phyloP scores from a whole-genome alignment of 2,797 vertebrate genomes.

The Poecilia wingei region DNA sequence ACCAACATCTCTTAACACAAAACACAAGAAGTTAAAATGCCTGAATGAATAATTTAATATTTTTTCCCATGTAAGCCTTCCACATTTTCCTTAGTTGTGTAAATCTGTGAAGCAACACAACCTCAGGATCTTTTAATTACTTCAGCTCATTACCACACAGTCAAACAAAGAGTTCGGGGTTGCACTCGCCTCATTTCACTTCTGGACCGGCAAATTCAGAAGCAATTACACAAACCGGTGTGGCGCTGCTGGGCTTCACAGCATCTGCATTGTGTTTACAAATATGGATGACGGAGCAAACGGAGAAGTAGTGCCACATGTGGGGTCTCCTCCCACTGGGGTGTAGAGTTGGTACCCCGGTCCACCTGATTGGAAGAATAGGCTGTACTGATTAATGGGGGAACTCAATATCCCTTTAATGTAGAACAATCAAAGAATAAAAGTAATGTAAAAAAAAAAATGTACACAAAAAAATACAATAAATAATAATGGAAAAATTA shows the following conservation, averaged over 20 bases:
- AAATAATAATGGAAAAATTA: not conserved
- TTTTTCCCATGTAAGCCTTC: not conserved
- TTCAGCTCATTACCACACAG: conserved; percentile 54
- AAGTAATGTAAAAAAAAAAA: not conserved
- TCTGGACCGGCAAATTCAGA: conserved; percentile 36
- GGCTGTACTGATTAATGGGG: not conserved
- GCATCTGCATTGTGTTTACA: conserved; percentile 22
- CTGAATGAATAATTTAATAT: conserved; percentile 24
- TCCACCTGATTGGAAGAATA: too few relatives aligned
- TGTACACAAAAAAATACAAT: not conserved
- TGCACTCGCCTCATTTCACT: conserved; percentile 57
- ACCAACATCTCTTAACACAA: conserved; percentile 35
- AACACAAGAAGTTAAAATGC: not conserved
- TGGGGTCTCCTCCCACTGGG: not conserved
- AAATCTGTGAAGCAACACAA: conserved; percentile 29
- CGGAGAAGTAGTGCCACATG: not conserved
- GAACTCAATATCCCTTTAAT: not conserved
- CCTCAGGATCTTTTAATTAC: conserved; percentile 44
- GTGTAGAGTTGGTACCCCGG: too few relatives aligned
- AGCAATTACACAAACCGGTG: conserved; percentile 32
- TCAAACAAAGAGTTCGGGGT: conserved; percentile 48
- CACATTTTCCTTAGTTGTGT: conserved; percentile 20
- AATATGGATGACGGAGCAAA: conserved; percentile 20
- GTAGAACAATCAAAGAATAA: not conserved
- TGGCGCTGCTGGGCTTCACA: conserved; percentile 15